Evolutionary conservation across 2,113 vertebrate genomes (phyloP).

Genomic region (Tachysurus fulvidraco): DNA sequence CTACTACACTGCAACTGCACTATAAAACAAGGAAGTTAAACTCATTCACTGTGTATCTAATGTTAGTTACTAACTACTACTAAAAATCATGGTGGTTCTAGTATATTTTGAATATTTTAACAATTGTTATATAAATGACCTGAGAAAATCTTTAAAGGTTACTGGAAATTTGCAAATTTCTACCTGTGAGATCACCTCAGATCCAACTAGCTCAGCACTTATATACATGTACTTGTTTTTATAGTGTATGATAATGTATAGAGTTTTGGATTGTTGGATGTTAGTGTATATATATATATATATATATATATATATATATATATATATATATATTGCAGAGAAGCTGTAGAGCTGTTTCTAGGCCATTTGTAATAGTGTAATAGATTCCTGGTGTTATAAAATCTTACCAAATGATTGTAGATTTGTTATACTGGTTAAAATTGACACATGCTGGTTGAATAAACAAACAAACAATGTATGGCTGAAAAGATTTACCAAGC

Average conservation of each 20-base stretch:
- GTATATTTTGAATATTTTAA: background rate
- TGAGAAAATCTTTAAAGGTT: background rate
- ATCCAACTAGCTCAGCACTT: background rate
- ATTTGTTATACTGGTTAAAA: background rate
- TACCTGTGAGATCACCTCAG: background rate
- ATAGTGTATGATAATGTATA: background rate
- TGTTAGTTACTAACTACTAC: background rate
- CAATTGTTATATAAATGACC: background rate
- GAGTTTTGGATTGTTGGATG: background rate
- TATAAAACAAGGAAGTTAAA: background rate
- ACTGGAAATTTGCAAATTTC: background rate
- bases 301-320: too few species aligned
- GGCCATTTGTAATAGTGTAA: background rate
- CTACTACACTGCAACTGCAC: background rate
- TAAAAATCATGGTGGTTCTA: background rate
- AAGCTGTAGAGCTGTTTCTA: background rate
- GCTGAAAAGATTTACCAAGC: slow-evolving; percentile 31
- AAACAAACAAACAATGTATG: background rate
- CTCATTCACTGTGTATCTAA: background rate
- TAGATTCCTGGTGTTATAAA: background rate
- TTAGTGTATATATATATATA: too few species aligned
- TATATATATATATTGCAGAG: background rate
- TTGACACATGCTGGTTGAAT: background rate
- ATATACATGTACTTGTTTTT: background rate
- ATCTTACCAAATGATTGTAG: background rate